Evolutionary conservation across 1,140 invertebrate species (phyloP).

Genomic region (Macrobrachium nipponense): DNA sequence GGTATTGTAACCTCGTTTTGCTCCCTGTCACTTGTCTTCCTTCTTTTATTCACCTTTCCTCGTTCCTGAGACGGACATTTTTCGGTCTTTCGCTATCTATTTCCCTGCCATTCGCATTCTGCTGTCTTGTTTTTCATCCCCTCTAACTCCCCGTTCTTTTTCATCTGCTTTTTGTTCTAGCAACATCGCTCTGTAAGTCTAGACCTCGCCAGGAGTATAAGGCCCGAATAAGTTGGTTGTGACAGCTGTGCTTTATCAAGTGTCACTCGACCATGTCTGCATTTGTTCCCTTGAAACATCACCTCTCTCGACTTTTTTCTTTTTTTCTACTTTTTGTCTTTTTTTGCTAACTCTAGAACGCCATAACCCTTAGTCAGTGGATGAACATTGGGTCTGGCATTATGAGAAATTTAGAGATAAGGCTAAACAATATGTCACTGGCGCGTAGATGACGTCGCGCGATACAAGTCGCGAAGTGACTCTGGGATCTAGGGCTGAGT

Average conservation of each 20-base stretch:
- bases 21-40: background rate
- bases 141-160: background rate
- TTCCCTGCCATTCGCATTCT: background rate
- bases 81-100: background rate
- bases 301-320: background rate
- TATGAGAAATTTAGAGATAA: too few species aligned
- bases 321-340: background rate
- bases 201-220: background rate
- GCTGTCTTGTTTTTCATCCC: background rate
- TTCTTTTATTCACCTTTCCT: background rate
- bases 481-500: too few species aligned
- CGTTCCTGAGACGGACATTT: background rate
- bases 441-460: too few species aligned
- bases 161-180: too few species aligned
- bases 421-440: too few species aligned
- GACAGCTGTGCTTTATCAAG: slow-evolving; percentile 8
- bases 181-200: background rate
- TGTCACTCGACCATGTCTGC: slow-evolving; percentile 8
- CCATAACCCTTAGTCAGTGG: too few species aligned
- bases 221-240: slow-evolving; percentile 2
- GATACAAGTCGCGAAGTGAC: too few species aligned
- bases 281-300: background rate
- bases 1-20: too few species aligned
- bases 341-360: background rate
- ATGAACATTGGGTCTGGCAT: too few species aligned